phyloP scores from a whole-genome alignment of 2,113 vertebrate species.

The Spheniscus mendiculus region DNA sequence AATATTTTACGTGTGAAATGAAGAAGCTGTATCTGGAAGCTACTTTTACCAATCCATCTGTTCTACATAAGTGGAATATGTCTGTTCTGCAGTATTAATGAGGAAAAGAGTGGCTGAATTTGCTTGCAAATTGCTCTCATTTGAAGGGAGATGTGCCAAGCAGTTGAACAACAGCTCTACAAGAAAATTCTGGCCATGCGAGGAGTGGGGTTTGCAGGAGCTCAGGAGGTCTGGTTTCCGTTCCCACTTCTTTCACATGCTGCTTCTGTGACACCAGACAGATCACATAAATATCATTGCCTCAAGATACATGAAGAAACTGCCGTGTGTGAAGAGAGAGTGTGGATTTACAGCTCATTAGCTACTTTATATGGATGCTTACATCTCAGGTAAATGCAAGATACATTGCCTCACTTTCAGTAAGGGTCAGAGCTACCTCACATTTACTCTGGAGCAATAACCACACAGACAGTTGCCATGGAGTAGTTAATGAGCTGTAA shows the following conservation, averaged over 20 bases:
- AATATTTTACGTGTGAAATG: neutral
- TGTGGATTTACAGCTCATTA: conserved; percentile 39
- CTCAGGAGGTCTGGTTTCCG: neutral
- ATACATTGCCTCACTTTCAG: neutral
- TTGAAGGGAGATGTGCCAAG: neutral
- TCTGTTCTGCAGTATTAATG: neutral
- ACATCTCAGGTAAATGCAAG: conserved; percentile 32
- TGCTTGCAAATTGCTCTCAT: neutral
- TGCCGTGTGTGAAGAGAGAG: neutral
- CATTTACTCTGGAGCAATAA: conserved; percentile 23
- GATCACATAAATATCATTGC: neutral
- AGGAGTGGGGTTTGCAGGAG: neutral
- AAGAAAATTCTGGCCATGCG: neutral
- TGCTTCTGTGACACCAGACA: neutral
- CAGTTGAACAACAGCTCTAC: neutral
- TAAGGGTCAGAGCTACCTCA: conserved; percentile 12
- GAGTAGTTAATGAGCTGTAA: conserved; percentile 61
- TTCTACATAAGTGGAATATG: neutral
- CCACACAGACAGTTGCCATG: conserved; percentile 38
- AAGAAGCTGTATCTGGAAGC: neutral
- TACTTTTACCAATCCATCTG: neutral
- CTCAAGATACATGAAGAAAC: neutral
- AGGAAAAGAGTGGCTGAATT: neutral
- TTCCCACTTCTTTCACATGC: neutral
- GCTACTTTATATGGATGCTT: conserved; percentile 1